Conservation (phyloP, 1,140 invertebrate species). For the Lucilia cuprina region DNA sequence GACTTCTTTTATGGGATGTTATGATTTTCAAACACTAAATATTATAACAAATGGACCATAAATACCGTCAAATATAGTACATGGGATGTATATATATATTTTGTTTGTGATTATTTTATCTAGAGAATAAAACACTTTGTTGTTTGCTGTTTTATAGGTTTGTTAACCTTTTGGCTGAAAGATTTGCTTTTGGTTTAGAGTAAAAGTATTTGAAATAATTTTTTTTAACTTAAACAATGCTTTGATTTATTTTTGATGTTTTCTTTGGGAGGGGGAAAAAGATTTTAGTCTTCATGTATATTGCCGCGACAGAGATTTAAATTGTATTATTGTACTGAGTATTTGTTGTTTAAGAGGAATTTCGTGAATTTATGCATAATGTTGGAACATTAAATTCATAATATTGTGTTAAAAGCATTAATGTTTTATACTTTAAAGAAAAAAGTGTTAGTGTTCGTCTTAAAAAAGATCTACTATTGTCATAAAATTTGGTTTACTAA, state of each 20-base stretch:
- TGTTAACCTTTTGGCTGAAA: not conserved
- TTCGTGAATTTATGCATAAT: slow-evolving; percentile 61
- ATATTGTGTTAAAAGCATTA: slow-evolving; percentile 43
- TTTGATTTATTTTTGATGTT: slow-evolving; percentile 18
- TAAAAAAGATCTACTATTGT: no score
- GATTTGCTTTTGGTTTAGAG: no score
- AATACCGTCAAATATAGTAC: slow-evolving; percentile 6
- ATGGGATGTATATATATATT: no score
- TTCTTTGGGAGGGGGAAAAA: no score
- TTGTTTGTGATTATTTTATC: no score
- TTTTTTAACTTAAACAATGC: slow-evolving; percentile 1
- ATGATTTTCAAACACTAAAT: slow-evolving; percentile 23
- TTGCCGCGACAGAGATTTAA: not conserved
- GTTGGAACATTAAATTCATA: slow-evolving; percentile 58
- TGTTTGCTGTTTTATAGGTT: not conserved
- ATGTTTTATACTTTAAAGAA: not conserved
- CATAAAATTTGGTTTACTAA: no score
- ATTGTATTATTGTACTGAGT: slow-evolving; percentile 7
- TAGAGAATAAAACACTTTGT: not conserved
- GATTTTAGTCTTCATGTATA: not conserved
- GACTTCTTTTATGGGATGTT: not conserved
- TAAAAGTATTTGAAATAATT: not conserved
- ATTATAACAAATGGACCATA: slow-evolving; percentile 33
- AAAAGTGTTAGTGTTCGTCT: not conserved
- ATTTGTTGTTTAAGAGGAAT: slow-evolving; percentile 41